phyloP scores from a whole-genome alignment of 1,140 invertebrate species.

The Brachionus paranguensis region DNA sequence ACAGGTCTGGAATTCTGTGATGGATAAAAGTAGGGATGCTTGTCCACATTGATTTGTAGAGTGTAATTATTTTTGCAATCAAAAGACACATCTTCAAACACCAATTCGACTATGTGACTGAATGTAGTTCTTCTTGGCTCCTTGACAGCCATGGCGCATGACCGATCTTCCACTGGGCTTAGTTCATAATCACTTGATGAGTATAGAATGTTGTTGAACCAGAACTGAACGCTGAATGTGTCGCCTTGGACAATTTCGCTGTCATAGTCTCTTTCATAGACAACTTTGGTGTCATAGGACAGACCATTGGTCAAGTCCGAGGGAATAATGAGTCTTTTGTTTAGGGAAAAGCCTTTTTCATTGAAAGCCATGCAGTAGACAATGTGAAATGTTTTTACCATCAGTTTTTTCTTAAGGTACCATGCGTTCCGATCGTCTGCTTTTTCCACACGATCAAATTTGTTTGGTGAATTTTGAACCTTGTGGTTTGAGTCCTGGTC shows the following conservation, averaged over 20 bases:
- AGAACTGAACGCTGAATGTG: neutral
- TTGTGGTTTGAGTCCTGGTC: neutral
- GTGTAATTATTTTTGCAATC: neutral
- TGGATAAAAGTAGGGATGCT: neutral
- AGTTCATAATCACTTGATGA: neutral
- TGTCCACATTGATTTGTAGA: neutral
- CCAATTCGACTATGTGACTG: neutral
- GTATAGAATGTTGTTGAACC: neutral
- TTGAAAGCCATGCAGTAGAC: slow-evolving; percentile 14
- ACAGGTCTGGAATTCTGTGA: neutral
- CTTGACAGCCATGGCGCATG: neutral
- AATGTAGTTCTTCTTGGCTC: neutral
- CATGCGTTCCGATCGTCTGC: neutral
- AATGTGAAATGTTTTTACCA: neutral
- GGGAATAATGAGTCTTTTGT: slow-evolving; percentile 11
- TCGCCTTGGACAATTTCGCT: slow-evolving; percentile 28
- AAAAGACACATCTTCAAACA: neutral
- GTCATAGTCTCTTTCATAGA: neutral
- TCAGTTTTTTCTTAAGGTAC: slow-evolving; percentile 2
- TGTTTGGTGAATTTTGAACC: neutral
- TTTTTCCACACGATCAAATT: slow-evolving; percentile 14
- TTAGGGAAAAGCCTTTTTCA: neutral
- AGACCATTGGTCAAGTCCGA: neutral
- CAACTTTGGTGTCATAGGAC: neutral
- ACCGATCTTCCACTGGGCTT: neutral